Evolutionary conservation across 2,888 invertebrate species (phyloP).

Genomic region (Petrolisthes manimaculis): DNA sequence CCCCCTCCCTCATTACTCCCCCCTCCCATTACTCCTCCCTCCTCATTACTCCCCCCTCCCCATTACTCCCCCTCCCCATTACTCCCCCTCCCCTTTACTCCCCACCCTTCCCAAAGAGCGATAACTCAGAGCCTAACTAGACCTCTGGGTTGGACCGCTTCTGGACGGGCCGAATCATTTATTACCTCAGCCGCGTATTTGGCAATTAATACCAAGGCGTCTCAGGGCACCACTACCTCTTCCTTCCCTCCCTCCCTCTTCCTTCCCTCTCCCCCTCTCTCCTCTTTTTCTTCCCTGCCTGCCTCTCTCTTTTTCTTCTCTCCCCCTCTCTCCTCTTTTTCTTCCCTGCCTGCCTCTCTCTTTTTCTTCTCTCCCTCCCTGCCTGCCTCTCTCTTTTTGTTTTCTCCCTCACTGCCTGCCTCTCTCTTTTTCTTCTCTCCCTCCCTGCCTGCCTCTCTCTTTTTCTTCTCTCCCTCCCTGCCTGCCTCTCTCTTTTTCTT

Average conservation of each 20-base stretch:
- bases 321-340: slow-evolving; percentile 25
- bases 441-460: no score
- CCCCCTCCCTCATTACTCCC: not conserved
- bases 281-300: not conserved
- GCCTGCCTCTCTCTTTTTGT: not conserved
- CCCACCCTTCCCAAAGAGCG: slow-evolving; percentile 5
- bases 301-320: slow-evolving; percentile 25
- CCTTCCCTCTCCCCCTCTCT: not conserved
- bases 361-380: not conserved
- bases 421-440: not conserved
- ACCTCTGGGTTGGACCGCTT: slow-evolving; percentile 44
- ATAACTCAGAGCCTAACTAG: slow-evolving; percentile 54
- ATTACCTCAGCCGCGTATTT: slow-evolving; percentile 27
- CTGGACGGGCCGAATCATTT: slow-evolving; percentile 47
- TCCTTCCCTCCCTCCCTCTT: not conserved
- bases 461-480: no score
- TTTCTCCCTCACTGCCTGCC: no score
- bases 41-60: not conserved
- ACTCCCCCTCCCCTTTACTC: not conserved
- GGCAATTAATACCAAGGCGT: slow-evolving; percentile 36
- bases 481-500: not conserved
- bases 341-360: not conserved
- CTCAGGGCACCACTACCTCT: not conserved
- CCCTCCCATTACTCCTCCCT: not conserved
- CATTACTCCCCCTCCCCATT: not conserved